phyloP scores from a whole-genome alignment of 2,113 vertebrate genomes.

The Lanius ludovicianus region DNA sequence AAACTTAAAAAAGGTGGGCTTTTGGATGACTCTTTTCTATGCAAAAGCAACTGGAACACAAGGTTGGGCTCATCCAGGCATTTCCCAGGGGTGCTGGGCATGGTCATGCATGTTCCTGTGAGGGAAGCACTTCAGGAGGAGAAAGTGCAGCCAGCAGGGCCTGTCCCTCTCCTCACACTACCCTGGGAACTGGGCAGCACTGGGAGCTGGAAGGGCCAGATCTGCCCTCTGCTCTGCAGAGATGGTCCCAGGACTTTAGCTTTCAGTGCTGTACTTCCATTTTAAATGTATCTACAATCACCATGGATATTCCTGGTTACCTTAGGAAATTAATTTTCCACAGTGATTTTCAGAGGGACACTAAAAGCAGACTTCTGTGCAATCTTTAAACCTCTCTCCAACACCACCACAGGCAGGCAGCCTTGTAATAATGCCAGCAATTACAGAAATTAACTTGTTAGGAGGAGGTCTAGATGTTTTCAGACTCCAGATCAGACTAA shows the following conservation, averaged over 20 bases:
- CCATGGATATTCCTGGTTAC: background rate
- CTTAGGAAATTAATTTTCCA: conserved; percentile 1
- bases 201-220: background rate
- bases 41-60: background rate
- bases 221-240: background rate
- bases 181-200: background rate
- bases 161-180: background rate
- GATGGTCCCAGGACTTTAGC: background rate
- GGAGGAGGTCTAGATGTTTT: background rate
- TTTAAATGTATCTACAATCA: background rate
- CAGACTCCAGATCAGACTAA: background rate
- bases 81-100: background rate
- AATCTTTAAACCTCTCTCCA: background rate
- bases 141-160: background rate
- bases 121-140: background rate
- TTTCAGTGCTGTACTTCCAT: background rate
- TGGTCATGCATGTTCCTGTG: accelerated
- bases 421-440: background rate
- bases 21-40: background rate
- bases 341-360: conserved; percentile 1
- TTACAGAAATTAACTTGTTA: conserved; percentile 13
- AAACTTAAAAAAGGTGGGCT: background rate
- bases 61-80: background rate
- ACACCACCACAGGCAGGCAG: background rate
- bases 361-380: background rate